These are phyloP conservation scores for Drosophila yakuba DNA, from an alignment of 1,140 invertebrate species.

Conservation along the genomic window DNA sequence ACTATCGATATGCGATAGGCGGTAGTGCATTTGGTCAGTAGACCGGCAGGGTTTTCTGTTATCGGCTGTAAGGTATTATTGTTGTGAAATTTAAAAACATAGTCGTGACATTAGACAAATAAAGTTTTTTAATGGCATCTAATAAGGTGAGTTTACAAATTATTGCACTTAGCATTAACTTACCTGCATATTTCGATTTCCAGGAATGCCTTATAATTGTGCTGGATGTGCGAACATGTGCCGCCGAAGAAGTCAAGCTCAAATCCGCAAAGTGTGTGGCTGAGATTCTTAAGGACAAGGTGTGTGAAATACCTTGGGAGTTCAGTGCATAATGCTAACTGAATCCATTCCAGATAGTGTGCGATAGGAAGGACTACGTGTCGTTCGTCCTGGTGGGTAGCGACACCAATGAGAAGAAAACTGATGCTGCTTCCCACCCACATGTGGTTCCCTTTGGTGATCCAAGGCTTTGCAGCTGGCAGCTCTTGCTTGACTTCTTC, in stretches of 20 bases:
- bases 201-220: conserved; percentile 67
- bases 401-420: conserved; percentile 10
- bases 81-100: conserved; percentile 63
- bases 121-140: conserved; percentile 42
- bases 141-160: conserved; percentile 50
- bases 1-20: not conserved
- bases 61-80: conserved; percentile 2
- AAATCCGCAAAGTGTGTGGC: conserved; percentile 63
- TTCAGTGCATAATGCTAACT: not conserved
- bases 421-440: not conserved
- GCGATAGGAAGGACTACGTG: conserved; percentile 68
- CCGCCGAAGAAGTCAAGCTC: conserved; percentile 65
- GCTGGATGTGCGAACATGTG: conserved; percentile 59
- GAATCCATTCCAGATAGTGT: conserved; percentile 55
- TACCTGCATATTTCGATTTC: not conserved
- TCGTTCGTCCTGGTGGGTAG: conserved; percentile 75
- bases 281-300: conserved; percentile 72
- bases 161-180: not conserved
- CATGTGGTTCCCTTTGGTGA: conserved; percentile 49
- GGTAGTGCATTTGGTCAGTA: not conserved
- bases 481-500: conserved; percentile 56
- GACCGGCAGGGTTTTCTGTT: not conserved
- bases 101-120: not conserved
- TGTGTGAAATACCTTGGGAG: not conserved
- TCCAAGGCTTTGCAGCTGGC: conserved; percentile 56